These are phyloP conservation scores for Nerophis ophidion DNA, from an alignment of 2,113 vertebrate genomes.

Conservation along the genomic window DNA sequence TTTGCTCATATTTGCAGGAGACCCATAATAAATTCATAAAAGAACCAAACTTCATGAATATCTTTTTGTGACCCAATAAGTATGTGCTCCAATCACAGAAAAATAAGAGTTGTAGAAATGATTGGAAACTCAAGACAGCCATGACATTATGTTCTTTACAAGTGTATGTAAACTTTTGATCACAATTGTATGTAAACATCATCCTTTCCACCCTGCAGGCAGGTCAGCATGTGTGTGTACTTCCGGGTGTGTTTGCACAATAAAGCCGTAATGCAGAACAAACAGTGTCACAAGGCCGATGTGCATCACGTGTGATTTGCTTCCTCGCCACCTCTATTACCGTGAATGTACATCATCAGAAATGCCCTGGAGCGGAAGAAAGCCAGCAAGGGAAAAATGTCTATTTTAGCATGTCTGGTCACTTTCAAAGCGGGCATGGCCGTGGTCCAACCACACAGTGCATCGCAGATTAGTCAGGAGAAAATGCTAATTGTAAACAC, in stretches of 20 bases:
- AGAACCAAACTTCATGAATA: no score
- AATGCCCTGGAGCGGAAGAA: conserved; percentile 13
- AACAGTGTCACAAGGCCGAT: conserved; percentile 43
- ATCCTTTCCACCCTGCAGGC: conserved; percentile 33
- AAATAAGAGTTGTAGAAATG: no score
- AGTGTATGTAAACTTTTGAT: no score
- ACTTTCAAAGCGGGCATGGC: conserved; percentile 6
- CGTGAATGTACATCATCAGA: conserved; percentile 16
- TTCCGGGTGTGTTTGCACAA: conserved; percentile 13
- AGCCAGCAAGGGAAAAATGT: conserved; percentile 9
- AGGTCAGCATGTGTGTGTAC: conserved; percentile 4
- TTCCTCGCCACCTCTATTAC: conserved; percentile 27
- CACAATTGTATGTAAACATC: conserved; percentile 41
- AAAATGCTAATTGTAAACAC: conserved; percentile 49
- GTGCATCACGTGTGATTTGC: conserved; percentile 37
- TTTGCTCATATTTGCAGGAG: no score
- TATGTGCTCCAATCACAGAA: no score
- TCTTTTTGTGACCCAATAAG: no score
- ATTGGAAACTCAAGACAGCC: no score
- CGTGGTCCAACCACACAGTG: conserved; percentile 12
- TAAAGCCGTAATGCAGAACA: conserved; percentile 43
- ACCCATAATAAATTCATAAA: no score
- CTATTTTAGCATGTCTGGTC: not conserved
- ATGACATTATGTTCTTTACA: no score
- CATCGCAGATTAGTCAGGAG: conserved; percentile 20